Percentiles rank a stretch among this genome's conserved stretches.
These are phyloP conservation scores for Andrena bucephala DNA, from an alignment of 2,888 invertebrate genomes.

Conservation along the genomic window DNA sequence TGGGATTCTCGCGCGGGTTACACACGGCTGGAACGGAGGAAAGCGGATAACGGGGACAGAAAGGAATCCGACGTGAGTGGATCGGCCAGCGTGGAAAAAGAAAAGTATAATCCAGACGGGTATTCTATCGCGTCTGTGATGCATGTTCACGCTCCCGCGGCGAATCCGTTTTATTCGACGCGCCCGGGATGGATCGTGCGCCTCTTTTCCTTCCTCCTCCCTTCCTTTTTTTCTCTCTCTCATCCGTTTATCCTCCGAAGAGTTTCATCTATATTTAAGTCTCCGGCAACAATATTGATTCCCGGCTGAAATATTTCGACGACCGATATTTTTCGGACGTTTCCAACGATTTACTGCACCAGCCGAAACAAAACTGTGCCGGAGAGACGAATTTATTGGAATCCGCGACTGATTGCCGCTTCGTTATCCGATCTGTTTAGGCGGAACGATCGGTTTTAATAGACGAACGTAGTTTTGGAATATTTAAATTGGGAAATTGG, in stretches of 20 bases:
- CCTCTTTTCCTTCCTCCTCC: background rate
- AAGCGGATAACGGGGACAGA: conserved; percentile 57
- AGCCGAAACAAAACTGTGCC: background rate
- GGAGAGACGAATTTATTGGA: conserved; percentile 26
- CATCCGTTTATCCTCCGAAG: background rate
- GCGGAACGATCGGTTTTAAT: background rate
- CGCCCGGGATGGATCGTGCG: conserved; percentile 22
- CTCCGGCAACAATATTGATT: conserved; percentile 37
- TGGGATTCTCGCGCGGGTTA: conserved; percentile 65
- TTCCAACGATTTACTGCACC: conserved; percentile 28
- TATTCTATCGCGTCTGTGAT: conserved; percentile 46
- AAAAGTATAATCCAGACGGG: conserved; percentile 46
- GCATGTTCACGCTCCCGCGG: conserved; percentile 47
- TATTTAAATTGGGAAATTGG: background rate
- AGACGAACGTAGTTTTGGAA: background rate
- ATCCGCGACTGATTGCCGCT: background rate
- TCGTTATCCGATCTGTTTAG: background rate
- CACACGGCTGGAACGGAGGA: conserved; percentile 52
- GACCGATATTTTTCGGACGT: conserved; percentile 7
- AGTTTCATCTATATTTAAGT: conserved; percentile 45
- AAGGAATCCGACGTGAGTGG: conserved; percentile 60
- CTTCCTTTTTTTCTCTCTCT: too few relatives aligned
- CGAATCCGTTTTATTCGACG: conserved; percentile 55
- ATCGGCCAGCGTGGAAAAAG: conserved; percentile 40
- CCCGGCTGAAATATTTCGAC: conserved; percentile 30